phyloP scores from a whole-genome alignment of 2,797 vertebrate genomes.

The Melanotaenia pygmaea region DNA sequence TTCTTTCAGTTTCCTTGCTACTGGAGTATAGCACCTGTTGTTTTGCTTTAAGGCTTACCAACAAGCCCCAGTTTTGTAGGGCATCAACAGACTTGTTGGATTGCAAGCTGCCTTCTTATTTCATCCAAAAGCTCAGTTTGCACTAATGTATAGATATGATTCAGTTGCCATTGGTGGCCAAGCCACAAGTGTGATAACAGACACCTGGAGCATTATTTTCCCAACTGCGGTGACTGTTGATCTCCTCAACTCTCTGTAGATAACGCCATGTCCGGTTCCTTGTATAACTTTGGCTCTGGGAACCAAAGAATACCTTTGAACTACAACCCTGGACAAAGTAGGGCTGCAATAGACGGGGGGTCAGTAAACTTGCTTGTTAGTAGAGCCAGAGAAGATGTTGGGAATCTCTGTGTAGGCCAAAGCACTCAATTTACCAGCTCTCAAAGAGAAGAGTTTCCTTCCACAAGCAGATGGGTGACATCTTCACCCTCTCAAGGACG shows the following conservation, averaged over 20 bases:
- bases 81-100: neutral
- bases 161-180: constrained; percentile 64
- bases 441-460: constrained; percentile 61
- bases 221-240: constrained; percentile 51
- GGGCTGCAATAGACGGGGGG: constrained; percentile 46
- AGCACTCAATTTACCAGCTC: constrained; percentile 78
- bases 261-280: constrained; percentile 78
- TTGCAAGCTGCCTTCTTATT: neutral
- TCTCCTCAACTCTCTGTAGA: constrained; percentile 77
- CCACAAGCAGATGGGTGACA: constrained; percentile 53
- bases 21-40: neutral
- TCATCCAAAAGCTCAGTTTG: constrained; percentile 67
- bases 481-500: constrained; percentile 19
- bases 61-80: neutral
- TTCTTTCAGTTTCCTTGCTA: neutral
- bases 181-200: constrained; percentile 16
- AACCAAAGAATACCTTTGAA: constrained; percentile 48
- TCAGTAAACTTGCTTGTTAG: constrained; percentile 74
- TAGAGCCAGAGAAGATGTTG: constrained; percentile 72
- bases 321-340: constrained; percentile 73
- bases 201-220: constrained; percentile 22
- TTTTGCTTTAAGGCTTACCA: neutral
- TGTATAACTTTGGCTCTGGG: constrained; percentile 82
- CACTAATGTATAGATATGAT: constrained; percentile 46
- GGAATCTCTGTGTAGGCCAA: constrained; percentile 67